Evolutionary conservation across 1,140 invertebrate species (phyloP), one percentile per base, ranked within the genome.

Genomic region (Neodiprion fabricii): DNA sequence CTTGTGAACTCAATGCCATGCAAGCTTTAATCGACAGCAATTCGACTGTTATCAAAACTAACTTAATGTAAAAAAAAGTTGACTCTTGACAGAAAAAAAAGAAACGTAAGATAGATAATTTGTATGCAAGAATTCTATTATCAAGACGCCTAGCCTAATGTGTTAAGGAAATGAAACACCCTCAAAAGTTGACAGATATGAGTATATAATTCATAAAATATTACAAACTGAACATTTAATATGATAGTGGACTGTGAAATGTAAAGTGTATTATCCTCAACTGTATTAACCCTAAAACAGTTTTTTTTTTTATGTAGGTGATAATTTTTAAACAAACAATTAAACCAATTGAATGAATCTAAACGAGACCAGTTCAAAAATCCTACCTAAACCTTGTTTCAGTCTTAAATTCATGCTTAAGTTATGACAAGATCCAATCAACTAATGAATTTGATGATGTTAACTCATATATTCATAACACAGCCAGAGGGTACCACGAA

Each of bases 81-180:
- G 21, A 69, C 67, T 47, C 12, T 14, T 69, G 12, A 21, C 10
- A 23, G 17, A 69, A 69, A 69, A 69, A 23, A 21, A 61, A 61
- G 3, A 61, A 61, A 61, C 53, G 53, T 14, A 61, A 61, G 9
- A 69, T 11, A 69, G 21, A 69, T 12, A 7, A 69, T 69, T 69
- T 23, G n/a, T 69, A 69, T 69, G 67, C 40, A 69, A 14, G 40
- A 14, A 21, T 69, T 69, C 67, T 21, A 14, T 28, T 21, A 69
- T 69, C 21, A 23, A 69, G 14, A 69, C 9, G n/a, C 67, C 67
- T 69, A 69, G 40, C 23, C 40, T 69, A 69, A 21, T 23, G 40
- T 23, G 67, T 69, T 23, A 47, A 69, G 21, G 67, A 12, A 69
- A 69, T 69, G 67, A 69, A 23, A 69, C 67, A 69, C 67, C 40